Conservation (phyloP, 2,888 invertebrate species). For the Mantis religiosa region DNA sequence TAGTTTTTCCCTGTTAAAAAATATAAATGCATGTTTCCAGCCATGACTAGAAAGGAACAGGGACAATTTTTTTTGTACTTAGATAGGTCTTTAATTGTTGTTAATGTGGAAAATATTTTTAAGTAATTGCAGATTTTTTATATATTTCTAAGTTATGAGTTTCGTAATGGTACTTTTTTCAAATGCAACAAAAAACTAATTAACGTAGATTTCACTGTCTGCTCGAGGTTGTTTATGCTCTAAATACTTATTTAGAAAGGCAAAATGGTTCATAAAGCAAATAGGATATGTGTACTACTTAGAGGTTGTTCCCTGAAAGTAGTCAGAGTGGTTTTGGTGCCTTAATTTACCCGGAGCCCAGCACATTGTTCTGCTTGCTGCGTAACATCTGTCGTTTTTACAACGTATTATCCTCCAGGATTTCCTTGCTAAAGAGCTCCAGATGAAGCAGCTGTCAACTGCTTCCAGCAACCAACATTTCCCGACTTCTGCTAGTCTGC, state of each 20-base stretch:
- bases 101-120: too few species aligned
- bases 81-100: too few species aligned
- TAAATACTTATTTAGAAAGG: background rate
- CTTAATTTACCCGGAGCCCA: background rate
- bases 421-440: background rate
- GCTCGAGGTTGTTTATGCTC: too few species aligned
- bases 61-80: too few species aligned
- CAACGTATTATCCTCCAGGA: background rate
- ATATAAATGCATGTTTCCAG: too few species aligned
- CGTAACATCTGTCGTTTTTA: background rate
- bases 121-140: too few species aligned
- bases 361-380: background rate
- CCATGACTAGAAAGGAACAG: too few species aligned
- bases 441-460: background rate
- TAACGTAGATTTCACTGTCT: too few species aligned
- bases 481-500: background rate
- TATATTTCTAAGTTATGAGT: too few species aligned
- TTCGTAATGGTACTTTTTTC: too few species aligned
- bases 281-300: background rate
- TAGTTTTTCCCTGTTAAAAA: too few species aligned
- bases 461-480: background rate
- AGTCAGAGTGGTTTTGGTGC: background rate
- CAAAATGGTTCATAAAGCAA: background rate
- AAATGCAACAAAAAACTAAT: too few species aligned
- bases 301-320: background rate